Percentiles rank a stretch among this genome's conserved stretches.
These are phyloP conservation scores for Lycaena phlaeas DNA, from an alignment of 2,888 invertebrate genomes.

Conservation along the genomic window DNA sequence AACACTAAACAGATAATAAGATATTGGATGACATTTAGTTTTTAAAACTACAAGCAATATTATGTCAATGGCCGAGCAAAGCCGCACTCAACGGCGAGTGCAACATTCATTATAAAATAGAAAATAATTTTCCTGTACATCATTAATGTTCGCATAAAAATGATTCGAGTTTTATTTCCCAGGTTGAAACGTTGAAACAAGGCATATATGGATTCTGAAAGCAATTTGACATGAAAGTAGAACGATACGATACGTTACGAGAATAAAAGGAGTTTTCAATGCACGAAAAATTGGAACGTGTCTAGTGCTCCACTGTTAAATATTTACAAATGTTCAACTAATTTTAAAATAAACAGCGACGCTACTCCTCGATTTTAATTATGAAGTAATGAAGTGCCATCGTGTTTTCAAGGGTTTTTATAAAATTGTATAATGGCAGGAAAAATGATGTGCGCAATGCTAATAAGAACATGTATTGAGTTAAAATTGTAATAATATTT, in stretches of 20 bases:
- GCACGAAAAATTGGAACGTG: constrained; percentile 6
- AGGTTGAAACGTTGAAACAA: constrained; percentile 20
- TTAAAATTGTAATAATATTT: no score
- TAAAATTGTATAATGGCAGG: no score
- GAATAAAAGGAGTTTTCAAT: constrained; percentile 6
- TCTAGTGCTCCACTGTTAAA: constrained; percentile 2
- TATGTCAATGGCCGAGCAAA: no score
- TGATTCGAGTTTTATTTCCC: constrained; percentile 21
- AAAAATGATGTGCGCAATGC: no score
- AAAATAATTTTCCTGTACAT: constrained; percentile 8
- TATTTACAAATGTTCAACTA: neutral
- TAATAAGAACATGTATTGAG: no score
- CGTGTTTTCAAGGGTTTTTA: no score
- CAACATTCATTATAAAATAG: no score
- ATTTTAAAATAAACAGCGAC: constrained; percentile 1
- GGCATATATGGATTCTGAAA: constrained; percentile 16
- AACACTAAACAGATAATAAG: no score
- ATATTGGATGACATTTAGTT: no score
- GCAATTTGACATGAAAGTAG: constrained; percentile 21
- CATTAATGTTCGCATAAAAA: constrained; percentile 7
- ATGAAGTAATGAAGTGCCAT: neutral
- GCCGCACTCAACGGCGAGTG: no score
- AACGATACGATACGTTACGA: constrained; percentile 14
- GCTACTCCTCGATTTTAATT: neutral
- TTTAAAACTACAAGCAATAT: no score